phyloP scores from a whole-genome alignment of 2,797 vertebrate genomes.

The Cuculus canorus region DNA sequence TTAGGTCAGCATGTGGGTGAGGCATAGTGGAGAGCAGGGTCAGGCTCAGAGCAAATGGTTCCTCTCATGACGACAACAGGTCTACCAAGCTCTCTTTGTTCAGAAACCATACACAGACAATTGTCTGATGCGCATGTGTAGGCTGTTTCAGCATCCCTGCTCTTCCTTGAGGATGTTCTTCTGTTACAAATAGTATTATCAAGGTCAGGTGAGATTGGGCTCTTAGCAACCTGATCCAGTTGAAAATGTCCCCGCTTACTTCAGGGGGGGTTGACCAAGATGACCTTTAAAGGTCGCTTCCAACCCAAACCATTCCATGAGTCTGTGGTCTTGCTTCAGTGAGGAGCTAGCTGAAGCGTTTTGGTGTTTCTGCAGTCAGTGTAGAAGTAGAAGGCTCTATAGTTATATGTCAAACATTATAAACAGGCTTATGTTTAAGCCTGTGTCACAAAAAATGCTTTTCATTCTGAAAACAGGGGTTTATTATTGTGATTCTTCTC shows the following conservation, averaged over 20 bases:
- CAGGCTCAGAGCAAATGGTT: accelerated
- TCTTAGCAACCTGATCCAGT: background rate
- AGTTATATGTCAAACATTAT: background rate
- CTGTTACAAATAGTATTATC: background rate
- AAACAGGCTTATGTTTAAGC: accelerated
- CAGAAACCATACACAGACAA: background rate
- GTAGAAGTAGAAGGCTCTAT: background rate
- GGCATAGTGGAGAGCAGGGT: accelerated
- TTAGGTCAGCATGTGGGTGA: too few relatives aligned
- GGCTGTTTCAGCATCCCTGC: background rate
- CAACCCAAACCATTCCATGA: background rate
- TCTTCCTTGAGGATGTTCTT: background rate
- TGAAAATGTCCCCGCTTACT: background rate
- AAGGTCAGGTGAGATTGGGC: accelerated
- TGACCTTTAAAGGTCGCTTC: background rate
- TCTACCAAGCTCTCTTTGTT: accelerated
- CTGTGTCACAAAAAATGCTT: background rate
- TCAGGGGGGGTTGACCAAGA: accelerated
- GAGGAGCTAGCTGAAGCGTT: background rate
- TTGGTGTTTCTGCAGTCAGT: background rate
- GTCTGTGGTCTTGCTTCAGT: background rate
- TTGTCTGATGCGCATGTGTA: background rate
- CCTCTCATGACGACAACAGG: too few relatives aligned
- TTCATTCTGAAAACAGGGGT: accelerated
- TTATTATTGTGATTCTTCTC: background rate